These are phyloP conservation scores for Dreissena rostriformis DNA, from an alignment of 1,140 invertebrate species.

Conservation along the genomic window DNA sequence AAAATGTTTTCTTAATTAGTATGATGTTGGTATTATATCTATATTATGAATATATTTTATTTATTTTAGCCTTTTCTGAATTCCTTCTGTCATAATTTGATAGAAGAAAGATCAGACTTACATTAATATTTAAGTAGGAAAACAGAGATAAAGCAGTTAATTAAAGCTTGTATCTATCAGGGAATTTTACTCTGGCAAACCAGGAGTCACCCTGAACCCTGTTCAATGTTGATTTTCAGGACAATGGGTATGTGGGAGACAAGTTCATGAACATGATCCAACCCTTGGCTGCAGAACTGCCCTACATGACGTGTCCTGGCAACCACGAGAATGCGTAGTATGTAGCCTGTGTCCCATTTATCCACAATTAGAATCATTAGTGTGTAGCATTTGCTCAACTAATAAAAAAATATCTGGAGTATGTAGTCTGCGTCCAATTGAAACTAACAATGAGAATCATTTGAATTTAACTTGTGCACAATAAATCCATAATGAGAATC, in stretches of 20 bases:
- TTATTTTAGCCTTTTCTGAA: too few species aligned
- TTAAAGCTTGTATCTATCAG: neutral
- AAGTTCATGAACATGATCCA: constrained; percentile 80
- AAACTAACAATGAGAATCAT: too few species aligned
- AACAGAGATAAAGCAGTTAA: neutral
- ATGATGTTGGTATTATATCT: too few species aligned
- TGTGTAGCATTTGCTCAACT: too few species aligned
- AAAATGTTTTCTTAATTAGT: too few species aligned
- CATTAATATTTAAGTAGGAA: too few species aligned
- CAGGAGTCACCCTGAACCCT: neutral
- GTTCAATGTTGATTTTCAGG: constrained; percentile 60
- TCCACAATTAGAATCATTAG: too few species aligned
- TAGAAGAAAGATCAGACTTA: neutral
- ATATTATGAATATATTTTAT: too few species aligned
- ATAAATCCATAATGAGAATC: too few species aligned
- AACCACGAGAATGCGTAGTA: constrained; percentile 80
- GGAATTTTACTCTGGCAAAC: neutral
- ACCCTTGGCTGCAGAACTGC: constrained; percentile 77
- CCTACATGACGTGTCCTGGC: constrained; percentile 81
- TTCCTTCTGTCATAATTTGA: neutral
- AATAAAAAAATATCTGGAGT: too few species aligned
- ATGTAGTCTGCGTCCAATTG: too few species aligned
- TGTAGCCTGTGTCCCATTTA: constrained; percentile 44
- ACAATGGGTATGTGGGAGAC: constrained; percentile 78
- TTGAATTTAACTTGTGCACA: too few species aligned